Percentiles rank a stretch among this genome's conserved stretches.
phyloP scores from a whole-genome alignment of 2,113 vertebrate species.

The Corydoras maculifer region DNA sequence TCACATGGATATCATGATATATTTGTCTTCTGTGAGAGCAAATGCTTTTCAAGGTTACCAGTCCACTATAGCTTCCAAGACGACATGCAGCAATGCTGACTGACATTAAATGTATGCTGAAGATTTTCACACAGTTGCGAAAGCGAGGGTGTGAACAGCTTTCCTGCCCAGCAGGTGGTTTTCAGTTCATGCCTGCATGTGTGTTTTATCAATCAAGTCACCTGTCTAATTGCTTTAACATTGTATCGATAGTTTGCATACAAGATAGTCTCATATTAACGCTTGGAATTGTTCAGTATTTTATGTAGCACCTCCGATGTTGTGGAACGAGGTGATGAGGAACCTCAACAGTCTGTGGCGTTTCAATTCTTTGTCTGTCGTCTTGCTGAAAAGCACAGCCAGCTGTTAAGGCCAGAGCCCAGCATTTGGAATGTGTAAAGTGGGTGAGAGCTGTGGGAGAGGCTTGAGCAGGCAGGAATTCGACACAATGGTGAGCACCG shows the following conservation, averaged over 20 bases:
- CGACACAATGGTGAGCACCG: slow-evolving; percentile 20
- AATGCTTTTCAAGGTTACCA: slow-evolving; percentile 34
- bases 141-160: neutral
- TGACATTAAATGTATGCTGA: slow-evolving; percentile 1
- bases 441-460: slow-evolving; percentile 60
- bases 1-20: slow-evolving; percentile 20
- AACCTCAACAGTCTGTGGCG: neutral
- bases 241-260: neutral
- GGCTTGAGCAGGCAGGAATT: slow-evolving; percentile 36
- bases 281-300: too few species aligned
- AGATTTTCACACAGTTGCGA: slow-evolving; percentile 16
- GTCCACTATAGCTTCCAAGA: slow-evolving; percentile 12
- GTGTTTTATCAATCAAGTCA: too few species aligned
- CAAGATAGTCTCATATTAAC: too few species aligned
- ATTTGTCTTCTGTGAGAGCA: slow-evolving; percentile 10
- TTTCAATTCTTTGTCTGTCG: slow-evolving; percentile 26
- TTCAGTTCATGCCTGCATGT: too few species aligned
- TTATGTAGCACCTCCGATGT: neutral
- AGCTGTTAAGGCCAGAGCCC: slow-evolving; percentile 65
- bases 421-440: slow-evolving; percentile 59
- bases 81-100: slow-evolving; percentile 18
- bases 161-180: slow-evolving; percentile 7
- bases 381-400: slow-evolving; percentile 46
- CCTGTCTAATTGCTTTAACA: too few species aligned
- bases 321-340: neutral